A percentile compares a stretch with the other conserved stretches of the same genome.
Evolutionary conservation across 1,140 invertebrate species (phyloP).

Genomic region (Gonatopus flavifemur): DNA sequence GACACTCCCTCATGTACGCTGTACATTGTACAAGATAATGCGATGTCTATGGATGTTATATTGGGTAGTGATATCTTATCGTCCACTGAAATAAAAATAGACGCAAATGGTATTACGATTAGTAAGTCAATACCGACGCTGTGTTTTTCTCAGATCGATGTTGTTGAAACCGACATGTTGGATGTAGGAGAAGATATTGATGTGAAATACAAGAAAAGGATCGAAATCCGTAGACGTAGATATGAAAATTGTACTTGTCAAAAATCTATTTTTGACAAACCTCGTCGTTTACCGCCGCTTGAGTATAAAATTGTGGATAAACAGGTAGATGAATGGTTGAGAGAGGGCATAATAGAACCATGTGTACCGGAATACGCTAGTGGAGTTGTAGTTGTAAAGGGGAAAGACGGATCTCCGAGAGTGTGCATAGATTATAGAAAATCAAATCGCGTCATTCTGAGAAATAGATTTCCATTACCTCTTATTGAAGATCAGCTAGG

Average conservation of each 20-base stretch:
- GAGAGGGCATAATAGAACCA: slow-evolving; percentile 26
- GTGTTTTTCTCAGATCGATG: no score
- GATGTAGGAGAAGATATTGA: not conserved
- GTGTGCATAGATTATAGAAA: slow-evolving; percentile 48
- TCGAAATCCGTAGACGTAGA: not conserved
- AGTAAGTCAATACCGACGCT: no score
- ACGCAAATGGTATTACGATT: no score
- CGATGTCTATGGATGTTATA: no score
- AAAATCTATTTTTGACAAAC: slow-evolving; percentile 5
- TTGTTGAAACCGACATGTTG: not conserved
- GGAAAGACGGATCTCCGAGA: slow-evolving; percentile 52
- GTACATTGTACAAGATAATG: no score
- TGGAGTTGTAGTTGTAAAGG: slow-evolving; percentile 53
- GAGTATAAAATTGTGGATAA: slow-evolving; percentile 23
- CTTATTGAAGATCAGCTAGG: slow-evolving; percentile 56
- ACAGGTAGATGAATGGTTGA: slow-evolving; percentile 23
- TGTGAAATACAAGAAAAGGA: not conserved
- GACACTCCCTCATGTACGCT: no score
- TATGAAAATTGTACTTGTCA: slow-evolving; percentile 19
- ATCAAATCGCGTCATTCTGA: slow-evolving; percentile 34
- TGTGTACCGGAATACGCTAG: slow-evolving; percentile 51
- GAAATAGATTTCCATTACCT: slow-evolving; percentile 57
- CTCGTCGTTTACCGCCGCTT: slow-evolving; percentile 8
- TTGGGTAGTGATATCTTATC: no score
- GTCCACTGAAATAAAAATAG: no score